Evolutionary conservation across 2,113 vertebrate species (phyloP).

Genomic region (Crotalus horridus): DNA sequence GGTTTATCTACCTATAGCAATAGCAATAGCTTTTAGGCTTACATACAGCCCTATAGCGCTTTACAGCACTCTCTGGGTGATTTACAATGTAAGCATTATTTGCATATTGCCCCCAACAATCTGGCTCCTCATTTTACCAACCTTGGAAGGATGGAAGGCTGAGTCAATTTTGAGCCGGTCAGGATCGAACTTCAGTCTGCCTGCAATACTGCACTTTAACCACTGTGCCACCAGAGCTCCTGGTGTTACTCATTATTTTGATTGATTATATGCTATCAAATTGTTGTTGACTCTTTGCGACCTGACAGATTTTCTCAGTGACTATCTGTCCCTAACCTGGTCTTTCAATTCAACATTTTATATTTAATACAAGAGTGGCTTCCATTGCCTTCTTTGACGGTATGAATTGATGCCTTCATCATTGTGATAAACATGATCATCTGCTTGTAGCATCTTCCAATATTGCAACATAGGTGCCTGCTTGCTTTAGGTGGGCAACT

Average conservation of each 20-base stretch:
- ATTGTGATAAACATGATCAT: background rate
- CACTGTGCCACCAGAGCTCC: background rate
- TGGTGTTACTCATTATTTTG: background rate
- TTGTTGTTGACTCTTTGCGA: background rate
- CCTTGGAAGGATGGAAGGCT: background rate
- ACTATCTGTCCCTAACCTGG: background rate
- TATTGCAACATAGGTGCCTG: background rate
- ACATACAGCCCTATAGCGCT: background rate
- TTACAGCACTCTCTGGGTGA: background rate
- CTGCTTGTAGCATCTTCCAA: background rate
- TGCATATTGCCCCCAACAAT: background rate
- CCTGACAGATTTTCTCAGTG: background rate
- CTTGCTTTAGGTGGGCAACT: background rate
- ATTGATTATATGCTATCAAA: background rate
- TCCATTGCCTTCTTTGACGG: background rate
- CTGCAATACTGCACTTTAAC: background rate
- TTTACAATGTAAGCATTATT: background rate
- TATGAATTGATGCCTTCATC: background rate
- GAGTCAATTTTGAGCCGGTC: background rate
- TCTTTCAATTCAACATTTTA: background rate
- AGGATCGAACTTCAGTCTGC: background rate
- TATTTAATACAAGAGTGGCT: background rate
- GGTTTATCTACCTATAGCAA: background rate
- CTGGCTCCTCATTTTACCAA: background rate
- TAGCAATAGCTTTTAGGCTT: background rate